These are phyloP conservation scores for Habropoda laboriosa DNA, from an alignment of 1,140 invertebrate species.

Conservation along the genomic window DNA sequence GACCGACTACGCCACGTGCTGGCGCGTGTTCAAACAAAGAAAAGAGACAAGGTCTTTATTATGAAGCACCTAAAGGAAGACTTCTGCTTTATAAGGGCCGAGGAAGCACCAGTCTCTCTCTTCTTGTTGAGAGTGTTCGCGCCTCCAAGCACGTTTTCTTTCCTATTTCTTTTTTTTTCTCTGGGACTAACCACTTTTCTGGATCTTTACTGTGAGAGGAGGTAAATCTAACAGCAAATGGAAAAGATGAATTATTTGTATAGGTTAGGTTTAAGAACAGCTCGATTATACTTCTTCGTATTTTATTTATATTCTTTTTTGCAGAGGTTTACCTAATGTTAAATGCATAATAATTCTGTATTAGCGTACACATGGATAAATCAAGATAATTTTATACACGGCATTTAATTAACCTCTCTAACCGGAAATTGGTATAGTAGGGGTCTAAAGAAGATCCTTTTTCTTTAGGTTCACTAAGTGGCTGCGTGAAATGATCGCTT, in stretches of 20 bases:
- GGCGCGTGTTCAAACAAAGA: slow-evolving; percentile 67
- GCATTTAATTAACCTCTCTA: too few species aligned
- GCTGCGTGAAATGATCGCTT: background rate
- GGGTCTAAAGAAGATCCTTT: background rate
- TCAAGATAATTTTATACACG: too few species aligned
- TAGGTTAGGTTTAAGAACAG: too few species aligned
- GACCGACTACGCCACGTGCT: slow-evolving; percentile 62
- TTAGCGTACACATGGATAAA: background rate
- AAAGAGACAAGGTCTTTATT: slow-evolving; percentile 66
- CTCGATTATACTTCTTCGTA: too few species aligned
- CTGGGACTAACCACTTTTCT: background rate
- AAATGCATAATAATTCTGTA: too few species aligned
- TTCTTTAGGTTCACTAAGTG: background rate
- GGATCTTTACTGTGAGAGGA: background rate
- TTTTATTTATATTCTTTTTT: too few species aligned
- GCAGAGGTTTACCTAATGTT: too few species aligned
- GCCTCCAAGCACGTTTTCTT: background rate
- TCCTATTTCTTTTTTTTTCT: background rate
- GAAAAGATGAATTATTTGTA: background rate
- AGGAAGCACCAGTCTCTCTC: slow-evolving; percentile 12
- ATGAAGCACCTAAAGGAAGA: slow-evolving; percentile 47
- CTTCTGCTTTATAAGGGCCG: slow-evolving; percentile 40
- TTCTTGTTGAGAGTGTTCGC: background rate
- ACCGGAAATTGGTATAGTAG: background rate
- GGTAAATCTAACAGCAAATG: background rate